These are phyloP conservation scores for Tenthredo amoena DNA, from an alignment of 2,888 invertebrate species.

Conservation along the genomic window DNA sequence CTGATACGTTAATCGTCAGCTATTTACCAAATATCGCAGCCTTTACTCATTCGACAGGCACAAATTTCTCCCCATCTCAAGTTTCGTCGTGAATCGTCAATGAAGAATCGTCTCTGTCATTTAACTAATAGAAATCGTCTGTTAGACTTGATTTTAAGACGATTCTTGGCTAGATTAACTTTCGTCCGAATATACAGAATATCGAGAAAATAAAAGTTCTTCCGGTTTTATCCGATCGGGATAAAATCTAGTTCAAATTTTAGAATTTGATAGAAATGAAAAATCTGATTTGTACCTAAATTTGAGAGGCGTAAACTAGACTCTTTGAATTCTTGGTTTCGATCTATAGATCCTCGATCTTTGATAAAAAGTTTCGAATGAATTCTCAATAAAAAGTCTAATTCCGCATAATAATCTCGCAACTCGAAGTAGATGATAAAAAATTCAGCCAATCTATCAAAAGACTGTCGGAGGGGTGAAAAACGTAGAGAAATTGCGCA, in stretches of 20 bases:
- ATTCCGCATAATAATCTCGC: too few relatives aligned
- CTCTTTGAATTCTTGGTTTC: too few relatives aligned
- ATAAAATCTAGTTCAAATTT: background rate
- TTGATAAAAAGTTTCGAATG: too few relatives aligned
- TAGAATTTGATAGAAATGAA: too few relatives aligned
- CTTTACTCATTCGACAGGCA: background rate
- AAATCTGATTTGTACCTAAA: too few relatives aligned
- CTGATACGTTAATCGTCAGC: background rate
- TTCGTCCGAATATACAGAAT: background rate
- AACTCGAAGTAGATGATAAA: too few relatives aligned
- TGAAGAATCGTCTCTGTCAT: conserved; percentile 12
- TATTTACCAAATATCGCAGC: background rate
- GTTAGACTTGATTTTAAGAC: background rate
- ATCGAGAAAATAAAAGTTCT: background rate
- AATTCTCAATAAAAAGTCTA: too few relatives aligned
- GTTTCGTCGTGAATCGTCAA: background rate
- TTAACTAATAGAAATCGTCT: background rate
- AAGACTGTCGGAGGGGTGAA: background rate
- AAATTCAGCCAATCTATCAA: too few relatives aligned
- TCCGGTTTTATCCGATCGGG: background rate
- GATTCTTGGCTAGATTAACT: background rate
- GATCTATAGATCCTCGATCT: too few relatives aligned
- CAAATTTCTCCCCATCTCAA: background rate
- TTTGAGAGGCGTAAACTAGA: too few relatives aligned
- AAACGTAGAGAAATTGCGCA: background rate